Conservation (phyloP, 2,113 vertebrate species). For the Tachuris rubrigastra region DNA sequence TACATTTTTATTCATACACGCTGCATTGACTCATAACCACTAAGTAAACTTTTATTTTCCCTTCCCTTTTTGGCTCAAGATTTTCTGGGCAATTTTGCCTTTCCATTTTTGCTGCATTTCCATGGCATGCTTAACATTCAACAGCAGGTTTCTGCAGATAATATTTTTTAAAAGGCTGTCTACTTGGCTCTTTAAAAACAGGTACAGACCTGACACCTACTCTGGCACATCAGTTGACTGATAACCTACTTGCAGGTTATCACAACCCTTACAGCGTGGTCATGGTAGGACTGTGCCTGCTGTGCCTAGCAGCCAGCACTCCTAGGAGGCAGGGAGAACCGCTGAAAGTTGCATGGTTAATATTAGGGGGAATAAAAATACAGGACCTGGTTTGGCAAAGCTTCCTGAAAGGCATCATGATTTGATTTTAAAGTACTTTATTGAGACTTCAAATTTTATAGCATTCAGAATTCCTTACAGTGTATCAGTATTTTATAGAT, state of each 20-base stretch:
- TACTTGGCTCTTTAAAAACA: not conserved
- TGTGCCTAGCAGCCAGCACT: not conserved
- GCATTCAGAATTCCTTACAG: not conserved
- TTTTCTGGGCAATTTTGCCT: slow-evolving; percentile 14
- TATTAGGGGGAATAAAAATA: not conserved
- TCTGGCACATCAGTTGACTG: not conserved
- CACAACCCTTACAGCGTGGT: fast-evolving
- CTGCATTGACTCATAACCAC: slow-evolving; percentile 29
- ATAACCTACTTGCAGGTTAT: not conserved
- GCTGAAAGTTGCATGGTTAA: not conserved
- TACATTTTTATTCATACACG: slow-evolving; percentile 17
- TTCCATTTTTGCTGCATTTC: not conserved
- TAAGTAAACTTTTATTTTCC: slow-evolving; percentile 17
- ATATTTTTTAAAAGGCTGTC: not conserved
- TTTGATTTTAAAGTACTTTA: slow-evolving; percentile 25
- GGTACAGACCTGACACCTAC: not conserved
- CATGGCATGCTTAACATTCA: not conserved
- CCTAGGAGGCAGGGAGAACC: not conserved
- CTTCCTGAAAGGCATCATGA: not conserved
- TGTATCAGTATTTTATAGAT: not conserved
- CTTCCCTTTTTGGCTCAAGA: slow-evolving; percentile 6
- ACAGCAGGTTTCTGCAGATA: not conserved
- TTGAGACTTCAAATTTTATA: not conserved
- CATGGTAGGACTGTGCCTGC: fast-evolving
- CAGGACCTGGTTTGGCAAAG: not conserved